A percentile compares a stretch with the other conserved stretches of the same genome.
phyloP scores from a whole-genome alignment of 2,888 invertebrate genomes.

The Synergus itoensis region DNA sequence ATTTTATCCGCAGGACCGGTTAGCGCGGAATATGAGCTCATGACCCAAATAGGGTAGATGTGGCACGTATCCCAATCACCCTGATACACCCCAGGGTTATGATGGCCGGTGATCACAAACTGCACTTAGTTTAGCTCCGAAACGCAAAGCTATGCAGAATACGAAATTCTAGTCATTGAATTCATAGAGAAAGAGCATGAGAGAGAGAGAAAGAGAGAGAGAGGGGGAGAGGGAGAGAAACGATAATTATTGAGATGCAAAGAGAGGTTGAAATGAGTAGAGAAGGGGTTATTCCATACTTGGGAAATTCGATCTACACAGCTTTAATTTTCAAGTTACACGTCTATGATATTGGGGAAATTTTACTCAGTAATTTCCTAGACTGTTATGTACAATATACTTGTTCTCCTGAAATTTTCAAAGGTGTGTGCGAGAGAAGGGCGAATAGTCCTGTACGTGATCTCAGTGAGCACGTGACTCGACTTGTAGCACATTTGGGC shows the following conservation, averaged over 20 bases:
- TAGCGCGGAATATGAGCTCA: conserved; percentile 55
- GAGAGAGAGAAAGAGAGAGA: conserved; percentile 2
- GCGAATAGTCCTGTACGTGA: conserved; percentile 13
- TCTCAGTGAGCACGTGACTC: conserved; percentile 13
- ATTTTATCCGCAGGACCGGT: conserved; percentile 58
- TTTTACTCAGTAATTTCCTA: conserved; percentile 12
- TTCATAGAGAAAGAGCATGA: conserved; percentile 11
- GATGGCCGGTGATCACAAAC: conserved; percentile 66
- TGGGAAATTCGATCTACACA: conserved; percentile 40
- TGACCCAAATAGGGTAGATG: conserved; percentile 62
- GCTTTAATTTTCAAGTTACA: conserved; percentile 43
- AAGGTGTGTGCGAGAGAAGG: neutral
- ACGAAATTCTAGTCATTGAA: conserved; percentile 62
- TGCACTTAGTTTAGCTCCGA: conserved; percentile 70
- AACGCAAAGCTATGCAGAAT: conserved; percentile 64
- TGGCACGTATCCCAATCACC: conserved; percentile 68
- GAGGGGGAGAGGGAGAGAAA: conserved; percentile 1
- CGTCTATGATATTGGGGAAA: neutral
- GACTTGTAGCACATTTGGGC: neutral
- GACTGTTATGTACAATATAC: conserved; percentile 9
- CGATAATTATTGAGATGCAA: conserved; percentile 3
- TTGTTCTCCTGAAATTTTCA: conserved; percentile 25
- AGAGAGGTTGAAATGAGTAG: neutral
- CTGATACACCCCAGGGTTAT: conserved; percentile 65
- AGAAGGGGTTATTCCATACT: neutral